Evolutionary conservation across 2,113 vertebrate species (phyloP), one percentile per base, ranked within the genome.

Genomic region (Morone chrysops): DNA sequence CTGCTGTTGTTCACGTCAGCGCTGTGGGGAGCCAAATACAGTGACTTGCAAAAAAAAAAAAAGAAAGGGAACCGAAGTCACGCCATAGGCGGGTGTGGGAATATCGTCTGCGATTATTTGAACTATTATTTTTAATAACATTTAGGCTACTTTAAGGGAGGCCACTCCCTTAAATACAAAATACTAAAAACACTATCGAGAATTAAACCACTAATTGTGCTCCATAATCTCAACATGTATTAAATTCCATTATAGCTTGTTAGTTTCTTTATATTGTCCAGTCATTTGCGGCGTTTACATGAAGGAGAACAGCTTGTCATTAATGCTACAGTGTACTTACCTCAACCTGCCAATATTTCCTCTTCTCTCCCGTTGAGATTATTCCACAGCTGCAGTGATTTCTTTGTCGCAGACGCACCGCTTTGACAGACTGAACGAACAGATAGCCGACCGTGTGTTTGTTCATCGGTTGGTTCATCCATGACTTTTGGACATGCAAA

Each of bases 401-500:
- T 67, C 13, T 20, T 5, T 56, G 40, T 40, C 57, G 9, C 62
- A 38, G 56, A 8, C 8, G 43, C 54, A 16, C 16, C 9, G 51
- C 57, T 43, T 47, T 20, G 43, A 50, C 78, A 56, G 59, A 67
- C 67, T 14, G 41, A 43, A 25, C 20, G 57, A 75, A 59, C 62
- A 81, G 14, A 53, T 6, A 31, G 31, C 31, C 31, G 31, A 51
- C 7, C 8, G 75, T 22, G 4, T 73, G 84, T 90, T 89, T 93
- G 91, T 13, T 73, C 45, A 71, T n/a, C n/a, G 73, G 51, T 25
- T 3, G 38, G 36, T 50, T 67, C 63, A 61, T 76, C 80, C 89
- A 90, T 92, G 92, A 94, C 92, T 92, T 88, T 92, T 88, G 89
- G 83, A 88, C 89, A 51, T n/a, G 81, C 11, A 20, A 11, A 67